These are phyloP conservation scores for Sylvietta virens DNA, from an alignment of 2,113 vertebrate species.

Conservation along the genomic window DNA sequence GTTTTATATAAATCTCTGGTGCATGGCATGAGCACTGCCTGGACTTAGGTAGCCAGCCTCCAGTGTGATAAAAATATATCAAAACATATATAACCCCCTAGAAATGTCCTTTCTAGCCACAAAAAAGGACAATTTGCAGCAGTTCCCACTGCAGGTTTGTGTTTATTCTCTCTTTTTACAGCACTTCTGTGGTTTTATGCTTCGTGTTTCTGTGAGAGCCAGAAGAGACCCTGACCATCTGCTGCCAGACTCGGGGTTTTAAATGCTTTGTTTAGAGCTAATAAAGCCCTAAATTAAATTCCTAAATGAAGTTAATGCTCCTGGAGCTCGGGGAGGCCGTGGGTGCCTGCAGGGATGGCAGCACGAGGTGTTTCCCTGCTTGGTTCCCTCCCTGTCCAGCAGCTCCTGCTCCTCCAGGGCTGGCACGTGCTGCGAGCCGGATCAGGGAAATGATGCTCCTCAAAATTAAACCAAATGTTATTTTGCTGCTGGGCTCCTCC, in stretches of 20 bases:
- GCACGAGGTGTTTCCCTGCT: background rate
- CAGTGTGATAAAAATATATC: rapidly evolving
- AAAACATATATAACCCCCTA: background rate
- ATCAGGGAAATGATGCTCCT: background rate
- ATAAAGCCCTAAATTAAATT: background rate
- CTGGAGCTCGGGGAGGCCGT: background rate
- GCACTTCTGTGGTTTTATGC: background rate
- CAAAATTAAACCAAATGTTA: background rate
- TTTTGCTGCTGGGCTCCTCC: background rate
- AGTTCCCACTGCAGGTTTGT: background rate
- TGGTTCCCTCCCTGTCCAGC: background rate
- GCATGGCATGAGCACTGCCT: background rate
- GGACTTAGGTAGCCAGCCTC: background rate
- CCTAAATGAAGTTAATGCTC: background rate
- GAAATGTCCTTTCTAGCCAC: background rate
- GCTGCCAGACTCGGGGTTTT: background rate
- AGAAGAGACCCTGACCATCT: background rate
- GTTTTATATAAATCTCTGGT: background rate
- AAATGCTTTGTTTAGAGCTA: background rate
- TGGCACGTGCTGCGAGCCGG: background rate
- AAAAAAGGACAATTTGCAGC: background rate
- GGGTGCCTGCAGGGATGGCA: background rate
- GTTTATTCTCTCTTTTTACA: background rate
- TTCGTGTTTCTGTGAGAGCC: background rate
- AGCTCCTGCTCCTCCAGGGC: background rate